A percentile compares a stretch with the other conserved stretches of the same genome.
phyloP scores from a whole-genome alignment of 1,140 invertebrate genomes.

The Magallana ariakensis region DNA sequence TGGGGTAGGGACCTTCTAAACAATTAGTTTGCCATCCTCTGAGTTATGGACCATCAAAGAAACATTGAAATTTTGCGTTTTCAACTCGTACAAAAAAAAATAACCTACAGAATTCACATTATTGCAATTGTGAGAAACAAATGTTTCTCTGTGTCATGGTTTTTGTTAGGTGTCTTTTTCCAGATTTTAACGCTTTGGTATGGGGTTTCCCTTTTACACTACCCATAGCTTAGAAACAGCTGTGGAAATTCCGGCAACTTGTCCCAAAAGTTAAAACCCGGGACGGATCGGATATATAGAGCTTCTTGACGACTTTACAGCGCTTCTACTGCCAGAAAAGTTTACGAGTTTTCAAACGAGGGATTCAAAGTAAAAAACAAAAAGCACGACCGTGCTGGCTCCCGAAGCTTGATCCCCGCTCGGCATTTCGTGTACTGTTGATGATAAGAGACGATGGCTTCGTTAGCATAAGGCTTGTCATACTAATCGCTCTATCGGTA shows the following conservation, averaged over 20 bases:
- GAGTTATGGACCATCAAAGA: background rate
- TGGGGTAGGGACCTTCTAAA: background rate
- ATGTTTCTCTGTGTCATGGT: too few relatives aligned
- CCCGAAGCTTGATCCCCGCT: background rate
- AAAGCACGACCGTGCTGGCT: background rate
- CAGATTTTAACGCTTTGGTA: too few relatives aligned
- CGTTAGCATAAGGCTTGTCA: conserved; percentile 17
- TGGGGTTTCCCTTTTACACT: too few relatives aligned
- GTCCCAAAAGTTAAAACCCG: too few relatives aligned
- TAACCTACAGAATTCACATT: too few relatives aligned
- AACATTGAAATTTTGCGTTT: too few relatives aligned
- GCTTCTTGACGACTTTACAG: background rate
- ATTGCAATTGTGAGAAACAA: too few relatives aligned
- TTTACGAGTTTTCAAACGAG: conserved; percentile 4
- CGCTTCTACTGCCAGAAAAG: background rate
- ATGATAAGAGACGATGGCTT: background rate
- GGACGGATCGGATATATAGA: background rate
- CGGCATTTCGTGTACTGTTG: background rate
- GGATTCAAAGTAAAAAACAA: background rate
- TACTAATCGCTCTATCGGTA: conserved; percentile 20
- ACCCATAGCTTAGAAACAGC: too few relatives aligned
- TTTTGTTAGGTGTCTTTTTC: too few relatives aligned
- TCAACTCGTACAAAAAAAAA: too few relatives aligned
- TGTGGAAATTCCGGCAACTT: too few relatives aligned
- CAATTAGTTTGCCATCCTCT: background rate